Evolutionary conservation across 2,113 vertebrate genomes (phyloP), one percentile per base, ranked within the genome.

Genomic region (Pomatorhinus ruficollis): DNA sequence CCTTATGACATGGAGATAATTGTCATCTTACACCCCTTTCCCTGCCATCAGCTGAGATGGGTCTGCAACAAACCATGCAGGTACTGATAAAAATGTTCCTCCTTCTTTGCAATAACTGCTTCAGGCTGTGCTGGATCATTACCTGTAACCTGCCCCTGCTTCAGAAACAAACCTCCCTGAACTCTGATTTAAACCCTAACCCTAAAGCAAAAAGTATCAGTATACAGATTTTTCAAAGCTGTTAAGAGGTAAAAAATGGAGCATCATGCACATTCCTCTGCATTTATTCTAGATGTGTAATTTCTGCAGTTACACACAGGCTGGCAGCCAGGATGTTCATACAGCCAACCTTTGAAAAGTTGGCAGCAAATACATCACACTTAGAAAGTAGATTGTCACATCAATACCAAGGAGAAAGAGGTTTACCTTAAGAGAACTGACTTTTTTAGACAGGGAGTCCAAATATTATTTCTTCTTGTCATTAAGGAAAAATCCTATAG

Each of bases 231-330:
- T 77, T 60, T 31, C 65, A 47, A 35, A 75, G 69, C 30, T 47
- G 21, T 10, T 33, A 39, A 63, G 42, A 63, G 23, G 66, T 53
- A n/a, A 78, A 72, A 68, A 59, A 20, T 11, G 35, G 68, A 84
- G 16, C 71, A 45, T 33, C 1, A 0, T 13, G 12, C 12, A 4
- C 39, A 24, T 65, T 72, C 21, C 68, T 27, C 3, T 1, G 9
- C 20, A 1, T 33, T 65, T 42, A 13, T 50, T 49, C 27, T 39
- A 71, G 24, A 11, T 49, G 31, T 59, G 27, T 33, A 24, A 42
- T 31, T 83, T 44, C 68, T 69, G 40, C 19, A 23, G 22, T 50
- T 54, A 2, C 20, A 1, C 2, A 9, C 28, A 49, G 72, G 3
- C 57, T 30, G 49, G 23, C 30, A 75, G 47, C 57, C 71, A 72